These are phyloP conservation scores for Mobula birostris DNA, from an alignment of 2,113 vertebrate genomes.

Conservation along the genomic window DNA sequence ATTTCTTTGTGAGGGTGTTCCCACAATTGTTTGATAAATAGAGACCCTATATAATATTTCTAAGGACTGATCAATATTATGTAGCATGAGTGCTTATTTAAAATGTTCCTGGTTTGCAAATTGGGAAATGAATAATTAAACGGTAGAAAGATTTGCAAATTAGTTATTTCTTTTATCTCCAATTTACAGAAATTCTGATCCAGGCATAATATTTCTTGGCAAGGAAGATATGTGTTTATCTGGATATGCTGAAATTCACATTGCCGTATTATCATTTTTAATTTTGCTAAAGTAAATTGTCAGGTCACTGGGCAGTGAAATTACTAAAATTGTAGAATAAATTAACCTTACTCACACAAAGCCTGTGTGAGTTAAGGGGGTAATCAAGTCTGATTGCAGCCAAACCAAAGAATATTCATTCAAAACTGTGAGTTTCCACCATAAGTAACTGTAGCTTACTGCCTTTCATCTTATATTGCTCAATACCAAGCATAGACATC, in stretches of 20 bases:
- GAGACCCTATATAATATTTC: neutral
- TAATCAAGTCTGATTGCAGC: conserved; percentile 4
- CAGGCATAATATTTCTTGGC: conserved; percentile 32
- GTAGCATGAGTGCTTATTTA: neutral
- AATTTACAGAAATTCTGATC: conserved; percentile 8
- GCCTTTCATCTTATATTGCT: conserved; percentile 1
- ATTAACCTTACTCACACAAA: neutral
- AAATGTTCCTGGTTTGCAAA: neutral
- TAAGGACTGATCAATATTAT: neutral
- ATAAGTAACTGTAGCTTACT: neutral
- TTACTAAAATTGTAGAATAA: conserved; percentile 27
- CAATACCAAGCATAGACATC: neutral
- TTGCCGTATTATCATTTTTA: conserved; percentile 30
- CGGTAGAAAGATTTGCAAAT: conserved; percentile 36
- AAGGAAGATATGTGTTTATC: conserved; percentile 22
- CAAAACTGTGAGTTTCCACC: neutral
- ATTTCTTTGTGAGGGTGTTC: neutral
- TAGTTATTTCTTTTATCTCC: conserved; percentile 28
- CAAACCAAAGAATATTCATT: neutral
- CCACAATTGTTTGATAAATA: neutral
- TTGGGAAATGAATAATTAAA: conserved; percentile 36
- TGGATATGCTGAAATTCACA: conserved; percentile 29
- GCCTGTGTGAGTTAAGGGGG: neutral
- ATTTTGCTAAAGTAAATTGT: conserved; percentile 15
- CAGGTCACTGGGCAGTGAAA: conserved; percentile 36